Base-by-base conservation (phyloP, 2,797 vertebrate genomes). In the Ctenopoma kingsleyae region DNA sequence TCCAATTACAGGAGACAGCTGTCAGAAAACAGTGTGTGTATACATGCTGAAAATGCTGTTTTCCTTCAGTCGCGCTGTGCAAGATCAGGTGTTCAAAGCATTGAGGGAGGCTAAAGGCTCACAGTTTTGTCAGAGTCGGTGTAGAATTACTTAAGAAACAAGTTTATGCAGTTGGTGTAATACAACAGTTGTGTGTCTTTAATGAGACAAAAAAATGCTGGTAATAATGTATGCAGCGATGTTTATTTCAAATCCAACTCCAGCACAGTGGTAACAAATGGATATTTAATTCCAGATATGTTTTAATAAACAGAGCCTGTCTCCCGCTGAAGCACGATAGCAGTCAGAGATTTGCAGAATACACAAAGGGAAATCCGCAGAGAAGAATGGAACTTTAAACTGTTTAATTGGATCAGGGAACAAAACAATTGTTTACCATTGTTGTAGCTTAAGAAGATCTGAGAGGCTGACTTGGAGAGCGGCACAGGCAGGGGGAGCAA, bases 341-440 rank as follows among this genome's bases (percentile, higher is more conserved):
- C 69, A 70, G 75, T 58, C 17, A 67, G 62, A 67, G 66, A 71
- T 74, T 55, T 60, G 19, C 47, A 46, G 48, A 51, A 65, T 23
- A 57, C 58, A 76, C 51, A 67, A 55, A 74, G 41, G 67, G 38
- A 48, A 44, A 57, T 47, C 54, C 12, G 2, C 52, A 12, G 51
- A 60, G 56, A 23, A 75, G 44, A 81, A 76, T 60, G 59, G 15
- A 64, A 60, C 73, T 74, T 76, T 57, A 76, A 78, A 59, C 65
- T 74, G 59, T 73, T 80, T 87, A 78, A 83, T 82, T 85, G 76
- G 76, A 80, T 78, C 57, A 82, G 57, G 22, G 61, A 73, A 82
- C 76, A 83, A 71, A 83, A 78, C 10, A 76, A 74, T 23, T 80
- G 69, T 71, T 85, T 67, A 69, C 52, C 22, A 61, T 80, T 78